Base-by-base conservation (phyloP, 2,888 invertebrate species). In the Eupithecia centaureata region DNA sequence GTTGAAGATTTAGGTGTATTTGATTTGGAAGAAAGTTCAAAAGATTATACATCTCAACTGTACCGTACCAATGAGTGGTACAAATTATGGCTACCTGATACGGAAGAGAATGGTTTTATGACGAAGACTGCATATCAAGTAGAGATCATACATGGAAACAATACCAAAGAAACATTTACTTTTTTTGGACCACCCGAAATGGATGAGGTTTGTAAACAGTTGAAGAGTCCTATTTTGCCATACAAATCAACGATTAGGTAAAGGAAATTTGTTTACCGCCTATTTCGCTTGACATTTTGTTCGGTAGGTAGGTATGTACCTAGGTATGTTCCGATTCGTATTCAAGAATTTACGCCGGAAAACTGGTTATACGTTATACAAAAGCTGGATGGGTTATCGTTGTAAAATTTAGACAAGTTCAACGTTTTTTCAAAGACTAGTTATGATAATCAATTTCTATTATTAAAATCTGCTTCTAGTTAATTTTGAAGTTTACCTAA, bases 1-100 rank as follows among this genome's bases (percentile, higher is more conserved):
- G 95, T 97, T 1, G 95, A 95, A 75, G 98, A 98, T 93, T 93
- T 98, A 63, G 98, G 98, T 32, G 97, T 97, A 0, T 95, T 97
- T 81, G 95, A 96, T 0, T 94, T n/a, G 15, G n/a, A 95, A 0
- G 96, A 96, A 7, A 97, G 97, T 58, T 96, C 97, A 30, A 94
- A 95, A 71, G 99, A 99, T 90, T 99, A 99, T 84, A 97, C 98
- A 0, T 96, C 97, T 0, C 97, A 98, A 79, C 96, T 95, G 79
- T 99, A 98, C 86, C 95, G 97, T 73, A 98, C 96, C 56, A 99
- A 99, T 85, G 98, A 98, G 84, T 99, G 98, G 98, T 99, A 98
- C 84, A 96, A 95, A 74, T 92, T 95, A 59, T 99, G 98, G 98
- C 89, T 99, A 73, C 99, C 99, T 0, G 99, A 99, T 85, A 94